Percentiles rank a stretch among this genome's conserved stretches.
Evolutionary conservation across 2,113 vertebrate genomes (phyloP).

Genomic region (Kryptolebias marmoratus): DNA sequence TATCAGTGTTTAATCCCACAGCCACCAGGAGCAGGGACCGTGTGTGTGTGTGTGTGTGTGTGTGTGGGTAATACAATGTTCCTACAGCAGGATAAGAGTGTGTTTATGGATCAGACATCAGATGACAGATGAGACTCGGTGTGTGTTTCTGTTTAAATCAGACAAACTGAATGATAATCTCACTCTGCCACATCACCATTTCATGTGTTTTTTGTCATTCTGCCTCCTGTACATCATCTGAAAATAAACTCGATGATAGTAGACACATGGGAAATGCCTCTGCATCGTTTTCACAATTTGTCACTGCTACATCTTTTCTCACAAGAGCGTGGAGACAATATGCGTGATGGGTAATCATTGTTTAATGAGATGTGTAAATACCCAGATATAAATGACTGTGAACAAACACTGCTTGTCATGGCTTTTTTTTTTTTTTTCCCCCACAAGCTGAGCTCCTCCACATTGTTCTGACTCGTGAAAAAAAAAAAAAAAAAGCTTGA

Average conservation of each 20-base stretch:
- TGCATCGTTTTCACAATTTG: conserved; percentile 16
- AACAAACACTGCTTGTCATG: conserved; percentile 50
- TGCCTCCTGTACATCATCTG: conserved; percentile 14
- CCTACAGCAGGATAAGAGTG: not conserved
- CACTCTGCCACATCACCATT: conserved; percentile 7
- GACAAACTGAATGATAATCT: not conserved
- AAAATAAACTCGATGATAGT: conserved; percentile 39
- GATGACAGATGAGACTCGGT: conserved; percentile 4
- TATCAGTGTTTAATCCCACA: conserved; percentile 26
- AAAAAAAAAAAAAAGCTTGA: conserved; percentile 9
- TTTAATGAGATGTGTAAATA: conserved; percentile 60
- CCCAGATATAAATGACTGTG: conserved; percentile 47
- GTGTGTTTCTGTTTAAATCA: not conserved
- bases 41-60: conserved; percentile 3
- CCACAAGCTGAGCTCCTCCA: conserved; percentile 16
- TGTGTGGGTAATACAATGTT: conserved; percentile 11
- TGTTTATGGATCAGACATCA: conserved; percentile 19
- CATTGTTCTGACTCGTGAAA: conserved; percentile 40
- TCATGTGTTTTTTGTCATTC: conserved; percentile 10
- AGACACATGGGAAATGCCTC: conserved; percentile 30
- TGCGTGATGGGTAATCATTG: conserved; percentile 32
- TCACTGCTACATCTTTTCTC: conserved; percentile 30
- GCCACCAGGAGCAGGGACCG: conserved; percentile 20
- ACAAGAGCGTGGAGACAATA: conserved; percentile 10
- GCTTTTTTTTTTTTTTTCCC: conserved; percentile 12